These are phyloP conservation scores for Armadillidium nasatum DNA, from an alignment of 1,140 invertebrate species.

Conservation along the genomic window DNA sequence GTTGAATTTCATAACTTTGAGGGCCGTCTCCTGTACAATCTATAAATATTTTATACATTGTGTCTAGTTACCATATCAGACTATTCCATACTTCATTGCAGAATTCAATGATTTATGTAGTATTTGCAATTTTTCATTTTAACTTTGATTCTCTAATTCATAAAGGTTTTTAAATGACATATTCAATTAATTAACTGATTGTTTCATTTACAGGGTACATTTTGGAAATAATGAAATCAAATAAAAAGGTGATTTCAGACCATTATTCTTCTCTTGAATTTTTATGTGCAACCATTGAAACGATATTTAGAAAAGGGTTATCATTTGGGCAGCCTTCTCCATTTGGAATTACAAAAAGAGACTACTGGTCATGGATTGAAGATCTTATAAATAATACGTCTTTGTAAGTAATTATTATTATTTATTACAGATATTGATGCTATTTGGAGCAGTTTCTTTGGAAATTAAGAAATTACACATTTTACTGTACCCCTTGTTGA, in stretches of 20 bases:
- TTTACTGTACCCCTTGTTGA: too few species aligned
- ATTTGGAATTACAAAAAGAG: constrained; percentile 36
- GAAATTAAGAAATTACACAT: not conserved
- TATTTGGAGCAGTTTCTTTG: not conserved
- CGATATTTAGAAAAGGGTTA: constrained; percentile 37
- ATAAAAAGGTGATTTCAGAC: constrained; percentile 27
- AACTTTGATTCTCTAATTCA: too few species aligned
- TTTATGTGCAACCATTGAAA: constrained; percentile 34
- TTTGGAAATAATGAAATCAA: not conserved
- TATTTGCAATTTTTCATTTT: too few species aligned
- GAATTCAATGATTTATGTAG: too few species aligned
- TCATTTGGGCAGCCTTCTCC: constrained; percentile 27
- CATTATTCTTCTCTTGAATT: constrained; percentile 30
- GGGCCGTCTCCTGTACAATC: too few species aligned
- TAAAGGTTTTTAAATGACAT: too few species aligned
- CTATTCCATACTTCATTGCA: too few species aligned
- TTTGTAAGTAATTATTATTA: constrained; percentile 20
- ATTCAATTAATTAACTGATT: too few species aligned
- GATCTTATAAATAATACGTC: constrained; percentile 26
- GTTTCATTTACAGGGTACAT: not conserved
- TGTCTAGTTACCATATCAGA: too few species aligned
- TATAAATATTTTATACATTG: too few species aligned
- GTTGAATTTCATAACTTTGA: too few species aligned
- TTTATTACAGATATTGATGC: not conserved
- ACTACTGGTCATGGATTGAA: constrained; percentile 40